Base-by-base conservation (phyloP, 1,140 invertebrate genomes). In the Bombus pascuorum region DNA sequence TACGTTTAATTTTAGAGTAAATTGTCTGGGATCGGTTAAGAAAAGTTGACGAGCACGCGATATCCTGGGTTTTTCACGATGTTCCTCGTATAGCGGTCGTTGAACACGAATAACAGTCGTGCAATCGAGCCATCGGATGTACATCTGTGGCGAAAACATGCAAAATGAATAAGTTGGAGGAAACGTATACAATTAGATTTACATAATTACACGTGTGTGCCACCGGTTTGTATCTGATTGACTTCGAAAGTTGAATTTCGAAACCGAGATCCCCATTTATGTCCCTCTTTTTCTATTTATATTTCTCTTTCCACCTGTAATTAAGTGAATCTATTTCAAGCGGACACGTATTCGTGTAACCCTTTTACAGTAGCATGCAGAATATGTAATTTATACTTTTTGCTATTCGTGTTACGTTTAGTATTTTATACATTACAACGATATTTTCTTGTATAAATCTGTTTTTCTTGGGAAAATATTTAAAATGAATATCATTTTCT, bases 181-280 rank as follows among this genome's bases (percentile, higher is more conserved):
- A 83, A 83, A 87, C 62, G 59, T 5, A 53, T 39, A 32, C 42
- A 57, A 81, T 75, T 42, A 28, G 15, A 83, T 87, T 44, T 78
- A 37, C 80, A 68, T 87, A 88, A 76, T 77, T 73, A 4, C 53
- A 53, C 28, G 53, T 82, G 59, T 44, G 22, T 13, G 28, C 47
- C 39, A 39, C 18, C 57, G n/a, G n/a, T 18, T 10, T 44, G 3
- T 37, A 77, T 47, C 42, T 42, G 57, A 82, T 47, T 57, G 28
- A 53, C 22, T 81, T 65, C 13, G 72, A 66, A 66, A 75, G 66
- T 65, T 44, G 13, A n/a, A 76, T 65, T 66, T n/a, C 42, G 22
- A 65, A 66, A 65, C 28, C 42, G 28, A 25, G 13, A 75, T 47
- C n/a, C 15, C 39, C 15, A 32, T 32, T 13, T 12, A 25, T 44